Base-by-base conservation (phyloP, 2,797 vertebrate species). In the Oceanodroma leucorhoa region DNA sequence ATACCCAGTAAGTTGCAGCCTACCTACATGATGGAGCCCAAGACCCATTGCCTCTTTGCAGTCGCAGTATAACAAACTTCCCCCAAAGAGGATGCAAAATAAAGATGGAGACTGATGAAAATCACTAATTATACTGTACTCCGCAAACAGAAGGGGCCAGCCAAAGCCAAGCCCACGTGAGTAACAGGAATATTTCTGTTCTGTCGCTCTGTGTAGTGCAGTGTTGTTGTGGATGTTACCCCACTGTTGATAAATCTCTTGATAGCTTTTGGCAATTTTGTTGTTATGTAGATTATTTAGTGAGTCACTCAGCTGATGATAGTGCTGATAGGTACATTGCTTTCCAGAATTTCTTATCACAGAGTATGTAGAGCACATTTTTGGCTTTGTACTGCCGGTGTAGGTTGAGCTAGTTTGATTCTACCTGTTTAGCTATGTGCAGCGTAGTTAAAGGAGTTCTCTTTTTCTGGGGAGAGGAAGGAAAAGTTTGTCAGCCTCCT, bases 401-500 rank as follows among this genome's bases (percentile, higher is more conserved):
- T 48, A 43, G 22, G 22, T 65, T 83, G 54, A 1, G 4, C 45
- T 14, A n/a, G 12, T 86, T 84, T 57, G 45, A 62, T 82, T 85
- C 41, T 60, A 60, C 76, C 66, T 92, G 43, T 91, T 95, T 14
- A 75, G 80, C 64, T 96, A 21, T 38, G 93, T 46, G 87, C 72
- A 71, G 54, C 62, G 48, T 92, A 58, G n/a, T 86, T 82, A 72
- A 45, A 72, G 17, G 43, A 30, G 6, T 69, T 96, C 78, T 54
- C 30, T 46, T 79, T 84, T 76, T 64, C 34, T 17, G 62, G n/a
- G 32, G 45, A 67, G 85, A 94, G 92, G 91, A 95, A 92, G 95
- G 81, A 82, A 93, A 90, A 66, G 48, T 91, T 89, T 48, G 87
- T 82, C 11, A 75, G 57, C 79, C 90, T 93, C 53, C 60, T 91